Evolutionary conservation across 2,888 invertebrate species (phyloP), one percentile per base, ranked within the genome.

Genomic region (Ophioninae sp.): DNA sequence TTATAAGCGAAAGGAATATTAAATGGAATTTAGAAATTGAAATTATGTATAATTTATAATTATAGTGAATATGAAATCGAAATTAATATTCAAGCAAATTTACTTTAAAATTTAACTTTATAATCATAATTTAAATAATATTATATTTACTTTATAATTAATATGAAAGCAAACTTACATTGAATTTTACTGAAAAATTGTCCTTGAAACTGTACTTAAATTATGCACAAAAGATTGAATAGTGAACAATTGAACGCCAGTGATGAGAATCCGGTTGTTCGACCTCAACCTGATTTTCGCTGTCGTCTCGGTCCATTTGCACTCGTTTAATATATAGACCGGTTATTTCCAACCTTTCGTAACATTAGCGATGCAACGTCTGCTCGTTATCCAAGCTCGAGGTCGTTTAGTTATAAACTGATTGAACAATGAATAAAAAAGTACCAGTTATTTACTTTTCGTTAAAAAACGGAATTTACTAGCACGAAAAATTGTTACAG

Each of bases 241-340:
- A 51, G 83, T 75, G 44, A 61, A 37, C 56, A 63, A 69, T 78
- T 58, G 30, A 30, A 30, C 30, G 30, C 2, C 0, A 30, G 20
- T 41, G 74, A 65, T 65, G 65, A 41, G 23, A 78, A 64, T 74
- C 63, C 63, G 7, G 58, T 65, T 59, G 64, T 72, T 51, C 85
- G 87, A 88, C 90, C 90, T 91, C 89, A 89, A 88, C 89, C 90
- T 83, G 81, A 69, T 87, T 87, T 88, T 88, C 84, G 79, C 81
- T 83, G 73, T 82, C 79, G 84, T 64, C 88, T 87, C 87, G 89
- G 85, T 88, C 83, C 84, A 86, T 84, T 88, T 86, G 86, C 69
- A 17, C 85, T 72, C 41, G 63, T 65, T 72, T 82, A 83, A 85
- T 68, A 58, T 37, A 44, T 22, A 67, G 84, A 69, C 44, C 64